Evolutionary conservation across 2,113 vertebrate species (phyloP).

Genomic region (Tenrec ecaudatus): DNA sequence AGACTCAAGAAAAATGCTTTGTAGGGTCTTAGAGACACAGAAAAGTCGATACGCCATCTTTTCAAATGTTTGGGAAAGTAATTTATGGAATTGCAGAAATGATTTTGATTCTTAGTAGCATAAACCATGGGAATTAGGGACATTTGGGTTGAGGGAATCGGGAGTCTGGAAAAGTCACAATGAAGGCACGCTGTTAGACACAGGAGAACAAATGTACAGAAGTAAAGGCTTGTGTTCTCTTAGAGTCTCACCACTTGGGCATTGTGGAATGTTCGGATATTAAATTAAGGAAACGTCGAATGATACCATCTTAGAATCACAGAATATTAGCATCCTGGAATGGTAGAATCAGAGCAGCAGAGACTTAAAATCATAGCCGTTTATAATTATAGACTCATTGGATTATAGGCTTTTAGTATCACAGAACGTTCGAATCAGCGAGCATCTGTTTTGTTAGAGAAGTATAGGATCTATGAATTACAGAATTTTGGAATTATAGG

Average conservation of each 20-base stretch:
- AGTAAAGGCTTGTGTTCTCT: not conserved
- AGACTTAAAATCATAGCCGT: slow-evolving; percentile 34
- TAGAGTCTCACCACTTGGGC: not conserved
- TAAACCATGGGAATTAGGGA: slow-evolving; percentile 39
- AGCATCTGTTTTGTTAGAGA: slow-evolving; percentile 61
- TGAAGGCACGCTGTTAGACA: not conserved
- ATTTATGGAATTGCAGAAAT: slow-evolving; percentile 21
- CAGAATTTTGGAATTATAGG: slow-evolving; percentile 65
- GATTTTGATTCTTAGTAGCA: slow-evolving; percentile 30
- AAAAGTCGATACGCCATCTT: not conserved
- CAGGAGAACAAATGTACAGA: not conserved
- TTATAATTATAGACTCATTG: slow-evolving; percentile 60
- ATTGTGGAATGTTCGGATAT: slow-evolving; percentile 37
- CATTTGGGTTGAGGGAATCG: slow-evolving; percentile 23
- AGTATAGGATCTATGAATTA: slow-evolving; percentile 47
- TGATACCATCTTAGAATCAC: slow-evolving; percentile 66
- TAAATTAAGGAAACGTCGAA: slow-evolving; percentile 56
- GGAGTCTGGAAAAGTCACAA: slow-evolving; percentile 34
- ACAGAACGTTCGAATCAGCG: slow-evolving; percentile 39
- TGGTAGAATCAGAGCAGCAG: slow-evolving; percentile 21
- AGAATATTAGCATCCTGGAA: slow-evolving; percentile 19
- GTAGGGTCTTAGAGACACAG: slow-evolving; percentile 28
- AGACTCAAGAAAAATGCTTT: not conserved
- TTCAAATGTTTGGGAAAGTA: slow-evolving; percentile 19
- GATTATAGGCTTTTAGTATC: slow-evolving; percentile 64